Evolutionary conservation across 1,140 invertebrate species (phyloP).

Genomic region (Melitaea cinxia): DNA sequence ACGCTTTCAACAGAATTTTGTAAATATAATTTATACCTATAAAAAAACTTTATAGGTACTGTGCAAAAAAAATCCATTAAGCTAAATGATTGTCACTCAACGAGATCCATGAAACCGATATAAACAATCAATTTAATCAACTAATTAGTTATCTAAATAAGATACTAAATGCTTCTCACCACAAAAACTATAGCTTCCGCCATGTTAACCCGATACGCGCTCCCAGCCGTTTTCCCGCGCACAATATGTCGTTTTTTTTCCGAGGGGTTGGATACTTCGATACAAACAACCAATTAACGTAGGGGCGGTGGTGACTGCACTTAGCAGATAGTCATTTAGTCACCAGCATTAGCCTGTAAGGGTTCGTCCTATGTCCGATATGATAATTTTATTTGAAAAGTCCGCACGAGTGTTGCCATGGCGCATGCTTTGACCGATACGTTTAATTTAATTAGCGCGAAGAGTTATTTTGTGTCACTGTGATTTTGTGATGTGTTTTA

Average conservation of each 20-base stretch:
- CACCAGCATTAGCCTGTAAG: conserved; percentile 63
- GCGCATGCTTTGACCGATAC: conserved; percentile 58
- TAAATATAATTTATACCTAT: too few species aligned
- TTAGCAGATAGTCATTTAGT: conserved; percentile 73
- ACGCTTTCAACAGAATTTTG: too few species aligned
- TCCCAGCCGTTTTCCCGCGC: conserved; percentile 77
- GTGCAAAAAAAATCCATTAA: neutral
- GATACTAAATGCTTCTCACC: conserved; percentile 67
- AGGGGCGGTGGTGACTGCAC: conserved; percentile 65
- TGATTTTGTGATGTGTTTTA: conserved; percentile 73
- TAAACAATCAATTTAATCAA: conserved; percentile 36
- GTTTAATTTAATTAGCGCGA: conserved; percentile 77
- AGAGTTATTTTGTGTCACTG: conserved; percentile 61
- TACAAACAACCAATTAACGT: conserved; percentile 79
- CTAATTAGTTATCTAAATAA: conserved; percentile 63
- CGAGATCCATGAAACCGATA: neutral
- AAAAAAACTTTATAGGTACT: too few species aligned
- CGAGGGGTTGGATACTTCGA: conserved; percentile 76
- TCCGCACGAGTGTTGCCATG: conserved; percentile 53
- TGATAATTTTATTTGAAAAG: conserved; percentile 29
- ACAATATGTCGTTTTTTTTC: conserved; percentile 78
- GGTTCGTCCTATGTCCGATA: conserved; percentile 53
- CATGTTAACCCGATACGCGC: conserved; percentile 68
- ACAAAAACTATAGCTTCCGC: conserved; percentile 70
- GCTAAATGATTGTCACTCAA: neutral